A percentile compares a stretch with the other conserved stretches of the same genome.
These are phyloP conservation scores for Hyperoplus lanceolatus DNA, from an alignment of 2,797 vertebrate genomes.

Conservation along the genomic window DNA sequence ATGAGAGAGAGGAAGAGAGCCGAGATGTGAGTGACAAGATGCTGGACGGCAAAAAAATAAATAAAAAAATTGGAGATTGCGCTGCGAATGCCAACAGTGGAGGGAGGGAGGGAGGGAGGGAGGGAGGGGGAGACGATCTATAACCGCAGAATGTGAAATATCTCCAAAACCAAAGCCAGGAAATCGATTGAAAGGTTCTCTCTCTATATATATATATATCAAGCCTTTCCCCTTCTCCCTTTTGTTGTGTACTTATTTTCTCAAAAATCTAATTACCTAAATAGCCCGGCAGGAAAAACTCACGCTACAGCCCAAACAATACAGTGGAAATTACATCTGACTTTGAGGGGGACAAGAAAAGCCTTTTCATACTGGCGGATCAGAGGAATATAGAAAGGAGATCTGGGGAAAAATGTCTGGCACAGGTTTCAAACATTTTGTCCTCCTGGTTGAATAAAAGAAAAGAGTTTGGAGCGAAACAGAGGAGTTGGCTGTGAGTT, in stretches of 20 bases:
- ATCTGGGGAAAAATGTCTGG: constrained; percentile 15
- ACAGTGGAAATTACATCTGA: constrained; percentile 69
- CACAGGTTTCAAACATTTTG: constrained; percentile 39
- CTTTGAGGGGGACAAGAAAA: constrained; percentile 53
- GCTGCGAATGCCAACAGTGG: constrained; percentile 35
- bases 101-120: background rate
- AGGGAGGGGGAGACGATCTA: constrained; percentile 20
- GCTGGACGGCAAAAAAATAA: constrained; percentile 65
- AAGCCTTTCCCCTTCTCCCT: constrained; percentile 17
- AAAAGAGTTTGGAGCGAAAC: constrained; percentile 17
- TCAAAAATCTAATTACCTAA: constrained; percentile 66
- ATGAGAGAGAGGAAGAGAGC: constrained; percentile 65
- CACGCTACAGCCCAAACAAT: constrained; percentile 50
- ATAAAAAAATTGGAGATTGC: constrained; percentile 30
- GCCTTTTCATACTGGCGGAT: constrained; percentile 27
- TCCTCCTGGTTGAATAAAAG: constrained; percentile 47
- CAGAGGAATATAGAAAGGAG: constrained; percentile 10
- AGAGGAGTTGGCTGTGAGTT: constrained; percentile 31
- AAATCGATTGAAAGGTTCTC: constrained; percentile 74
- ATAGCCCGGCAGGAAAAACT: constrained; percentile 55
- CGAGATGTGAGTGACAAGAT: constrained; percentile 72
- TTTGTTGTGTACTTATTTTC: constrained; percentile 38
- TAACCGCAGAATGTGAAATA: constrained; percentile 71
- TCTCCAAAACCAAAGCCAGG: constrained; percentile 61
- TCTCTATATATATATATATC: too few species aligned